Evolutionary conservation across 2,797 vertebrate species (phyloP).

Genomic region (Pseudotriccus pelzelni): DNA sequence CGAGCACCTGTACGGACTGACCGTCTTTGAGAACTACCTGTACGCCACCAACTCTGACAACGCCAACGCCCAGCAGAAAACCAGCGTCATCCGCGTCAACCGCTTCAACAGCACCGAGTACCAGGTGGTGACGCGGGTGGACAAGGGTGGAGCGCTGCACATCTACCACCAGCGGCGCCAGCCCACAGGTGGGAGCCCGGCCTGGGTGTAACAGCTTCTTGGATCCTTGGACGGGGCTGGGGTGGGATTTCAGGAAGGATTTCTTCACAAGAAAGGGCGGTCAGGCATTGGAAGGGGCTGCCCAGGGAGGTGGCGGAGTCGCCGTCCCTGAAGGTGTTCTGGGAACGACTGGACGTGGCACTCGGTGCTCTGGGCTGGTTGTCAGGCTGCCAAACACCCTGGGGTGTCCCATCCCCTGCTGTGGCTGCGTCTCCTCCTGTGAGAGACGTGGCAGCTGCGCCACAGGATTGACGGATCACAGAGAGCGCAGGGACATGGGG

Average conservation of each 20-base stretch:
- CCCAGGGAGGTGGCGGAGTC: neutral
- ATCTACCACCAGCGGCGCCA: slow-evolving; percentile 96
- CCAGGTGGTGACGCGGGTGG: slow-evolving; percentile 92
- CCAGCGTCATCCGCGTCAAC: slow-evolving; percentile 94
- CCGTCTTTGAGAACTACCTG: slow-evolving; percentile 97
- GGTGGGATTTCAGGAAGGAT: neutral
- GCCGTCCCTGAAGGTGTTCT: rapidly evolving
- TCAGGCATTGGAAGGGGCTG: neutral
- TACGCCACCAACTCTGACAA: slow-evolving; percentile 97
- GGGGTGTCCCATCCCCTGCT: neutral
- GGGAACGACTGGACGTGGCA: neutral
- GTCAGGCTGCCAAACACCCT: neutral
- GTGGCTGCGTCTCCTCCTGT: rapidly evolving
- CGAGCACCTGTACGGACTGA: slow-evolving; percentile 92
- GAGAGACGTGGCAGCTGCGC: rapidly evolving
- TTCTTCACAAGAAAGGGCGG: neutral
- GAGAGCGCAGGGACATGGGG: neutral
- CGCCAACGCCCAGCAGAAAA: slow-evolving; percentile 94
- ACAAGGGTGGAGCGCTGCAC: slow-evolving; percentile 92
- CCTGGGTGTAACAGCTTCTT: neutral
- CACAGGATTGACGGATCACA: neutral
- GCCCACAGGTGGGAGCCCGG: slow-evolving; percentile 82
- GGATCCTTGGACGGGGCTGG: neutral
- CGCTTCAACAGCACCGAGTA: slow-evolving; percentile 96
- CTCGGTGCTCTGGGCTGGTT: neutral